Conservation (phyloP, 2,797 vertebrate genomes). For the Anas bernieri region DNA sequence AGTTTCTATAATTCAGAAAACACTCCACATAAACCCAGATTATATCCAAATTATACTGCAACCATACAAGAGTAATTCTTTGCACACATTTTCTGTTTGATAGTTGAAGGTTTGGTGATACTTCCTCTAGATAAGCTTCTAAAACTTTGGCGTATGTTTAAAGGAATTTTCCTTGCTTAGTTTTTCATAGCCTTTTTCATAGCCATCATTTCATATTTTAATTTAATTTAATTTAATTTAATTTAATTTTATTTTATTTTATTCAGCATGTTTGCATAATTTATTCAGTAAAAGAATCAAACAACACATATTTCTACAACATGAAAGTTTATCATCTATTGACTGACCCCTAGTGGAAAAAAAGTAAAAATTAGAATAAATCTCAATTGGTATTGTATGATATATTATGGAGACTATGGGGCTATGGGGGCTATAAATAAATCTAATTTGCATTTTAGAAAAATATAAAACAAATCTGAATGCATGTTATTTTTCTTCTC, state of each 20-base stretch:
- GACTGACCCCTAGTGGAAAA: slow-evolving; percentile 66
- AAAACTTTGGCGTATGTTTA: neutral
- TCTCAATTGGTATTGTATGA: neutral
- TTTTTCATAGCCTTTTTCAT: neutral
- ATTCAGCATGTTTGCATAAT: neutral
- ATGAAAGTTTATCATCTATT: slow-evolving; percentile 15
- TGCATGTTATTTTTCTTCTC: neutral
- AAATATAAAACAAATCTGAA: neutral
- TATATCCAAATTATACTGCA: neutral
- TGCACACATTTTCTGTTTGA: neutral
- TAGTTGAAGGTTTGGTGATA: neutral
- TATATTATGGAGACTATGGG: neutral
- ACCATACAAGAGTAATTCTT: neutral
- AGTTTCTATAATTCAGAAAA: neutral
- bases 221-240: no score
- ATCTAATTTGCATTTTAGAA: neutral
- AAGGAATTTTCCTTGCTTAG: neutral
- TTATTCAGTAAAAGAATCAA: neutral
- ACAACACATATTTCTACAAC: neutral
- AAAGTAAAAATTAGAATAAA: neutral
- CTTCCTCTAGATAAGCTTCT: neutral
- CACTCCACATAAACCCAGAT: neutral
- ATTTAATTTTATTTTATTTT: no score
- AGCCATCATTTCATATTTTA: neutral
- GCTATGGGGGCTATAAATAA: neutral